Conservation (phyloP, 2,888 invertebrate genomes). For the Nymphalis c-album region DNA sequence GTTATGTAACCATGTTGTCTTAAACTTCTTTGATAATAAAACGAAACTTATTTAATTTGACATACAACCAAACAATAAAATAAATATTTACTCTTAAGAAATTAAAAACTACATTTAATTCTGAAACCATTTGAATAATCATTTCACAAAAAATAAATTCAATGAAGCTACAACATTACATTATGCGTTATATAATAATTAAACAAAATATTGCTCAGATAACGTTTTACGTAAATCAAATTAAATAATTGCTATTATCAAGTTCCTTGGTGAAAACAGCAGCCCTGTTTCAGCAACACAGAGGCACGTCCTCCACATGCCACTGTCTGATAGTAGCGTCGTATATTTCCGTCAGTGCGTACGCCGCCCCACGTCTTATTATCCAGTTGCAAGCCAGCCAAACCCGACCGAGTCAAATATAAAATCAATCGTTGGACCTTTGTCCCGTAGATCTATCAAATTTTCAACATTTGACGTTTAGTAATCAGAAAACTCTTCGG, state of each 20-base stretch:
- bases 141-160: too few species aligned
- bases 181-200: too few species aligned
- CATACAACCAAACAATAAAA: too few species aligned
- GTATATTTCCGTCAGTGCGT: constrained; percentile 68
- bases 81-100: too few species aligned
- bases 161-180: too few species aligned
- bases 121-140: too few species aligned
- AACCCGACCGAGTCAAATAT: constrained; percentile 22
- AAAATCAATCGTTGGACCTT: constrained; percentile 22
- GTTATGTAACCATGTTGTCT: too few species aligned
- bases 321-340: constrained; percentile 67
- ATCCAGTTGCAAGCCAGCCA: constrained; percentile 39
- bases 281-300: constrained; percentile 41
- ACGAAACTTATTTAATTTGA: too few species aligned
- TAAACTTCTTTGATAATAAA: too few species aligned
- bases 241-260: background rate
- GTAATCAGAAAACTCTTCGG: constrained; percentile 70
- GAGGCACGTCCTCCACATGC: constrained; percentile 63
- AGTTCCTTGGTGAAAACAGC: constrained; percentile 6
- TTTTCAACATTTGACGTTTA: constrained; percentile 47
- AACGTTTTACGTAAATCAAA: too few species aligned
- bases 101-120: too few species aligned
- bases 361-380: constrained; percentile 58
- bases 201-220: too few species aligned
- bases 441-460: constrained; percentile 40